A percentile compares a stretch with the other conserved stretches of the same genome.
phyloP scores from a whole-genome alignment of 1,140 invertebrate species.

The Atta colombica region DNA sequence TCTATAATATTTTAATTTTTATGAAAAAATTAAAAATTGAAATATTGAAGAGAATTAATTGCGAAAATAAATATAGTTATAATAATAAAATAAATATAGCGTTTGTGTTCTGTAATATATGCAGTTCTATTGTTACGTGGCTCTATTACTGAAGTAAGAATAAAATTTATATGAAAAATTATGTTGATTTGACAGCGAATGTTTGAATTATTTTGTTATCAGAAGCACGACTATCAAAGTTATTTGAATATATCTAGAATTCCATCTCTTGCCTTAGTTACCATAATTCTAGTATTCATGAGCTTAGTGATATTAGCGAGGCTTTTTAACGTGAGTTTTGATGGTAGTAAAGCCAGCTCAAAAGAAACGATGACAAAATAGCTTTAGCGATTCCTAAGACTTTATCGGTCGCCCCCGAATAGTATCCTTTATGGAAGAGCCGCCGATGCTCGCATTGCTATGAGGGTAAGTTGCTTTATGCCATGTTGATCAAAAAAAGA shows the following conservation, averaged over 20 bases:
- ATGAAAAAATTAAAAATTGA: no score
- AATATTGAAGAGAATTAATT: neutral
- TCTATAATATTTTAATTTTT: no score
- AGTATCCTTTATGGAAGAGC: conserved; percentile 59
- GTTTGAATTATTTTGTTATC: neutral
- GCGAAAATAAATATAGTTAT: no score
- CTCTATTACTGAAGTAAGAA: conserved; percentile 1
- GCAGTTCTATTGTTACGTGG: neutral
- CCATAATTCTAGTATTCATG: neutral
- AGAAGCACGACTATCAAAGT: conserved; percentile 1
- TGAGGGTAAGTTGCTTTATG: conserved; percentile 36
- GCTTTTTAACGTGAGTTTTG: conserved; percentile 19
- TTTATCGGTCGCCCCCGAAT: conserved; percentile 39
- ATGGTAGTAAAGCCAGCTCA: conserved; percentile 14
- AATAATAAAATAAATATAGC: neutral
- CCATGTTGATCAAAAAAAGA: neutral
- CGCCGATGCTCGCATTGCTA: neutral
- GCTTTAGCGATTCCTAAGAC: conserved; percentile 12
- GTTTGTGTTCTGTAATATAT: neutral
- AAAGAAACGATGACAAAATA: conserved; percentile 55
- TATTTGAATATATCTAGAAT: conserved; percentile 5
- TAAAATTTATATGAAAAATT: neutral
- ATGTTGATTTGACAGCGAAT: neutral
- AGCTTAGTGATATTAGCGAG: neutral
- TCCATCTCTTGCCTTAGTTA: neutral